Evolutionary conservation across 2,888 invertebrate genomes (phyloP).

Genomic region (Pammene aurita): DNA sequence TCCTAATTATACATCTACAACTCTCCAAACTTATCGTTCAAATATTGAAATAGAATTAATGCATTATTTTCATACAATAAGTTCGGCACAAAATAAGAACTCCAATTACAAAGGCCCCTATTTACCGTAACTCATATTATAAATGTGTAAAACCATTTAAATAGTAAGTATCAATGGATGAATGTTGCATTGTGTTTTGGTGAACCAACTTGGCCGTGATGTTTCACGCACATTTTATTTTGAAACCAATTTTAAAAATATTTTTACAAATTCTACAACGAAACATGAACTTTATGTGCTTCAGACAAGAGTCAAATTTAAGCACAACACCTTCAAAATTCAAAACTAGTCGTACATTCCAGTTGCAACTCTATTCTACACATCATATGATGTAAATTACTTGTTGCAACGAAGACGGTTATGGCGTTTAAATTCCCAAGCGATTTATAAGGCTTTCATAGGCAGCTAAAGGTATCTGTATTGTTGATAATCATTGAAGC

Average conservation of each 20-base stretch:
- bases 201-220: slow-evolving; percentile 82
- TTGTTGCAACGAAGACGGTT: neutral
- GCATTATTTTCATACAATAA: slow-evolving; percentile 81
- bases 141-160: slow-evolving; percentile 84
- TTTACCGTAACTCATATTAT: slow-evolving; percentile 81
- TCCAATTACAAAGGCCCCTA: slow-evolving; percentile 67
- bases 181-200: slow-evolving; percentile 79
- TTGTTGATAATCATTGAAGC: slow-evolving; percentile 84
- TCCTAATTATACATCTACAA: slow-evolving; percentile 48
- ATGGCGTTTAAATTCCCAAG: neutral
- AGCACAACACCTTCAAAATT: neutral
- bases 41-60: slow-evolving; percentile 79
- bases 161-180: slow-evolving; percentile 79
- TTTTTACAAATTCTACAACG: slow-evolving; percentile 28
- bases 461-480: slow-evolving; percentile 79
- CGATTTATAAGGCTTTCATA: slow-evolving; percentile 70
- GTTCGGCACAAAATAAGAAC: slow-evolving; percentile 73
- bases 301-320: neutral
- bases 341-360: neutral
- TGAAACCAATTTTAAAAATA: slow-evolving; percentile 59
- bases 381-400: neutral
- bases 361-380: neutral
- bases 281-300: slow-evolving; percentile 43
- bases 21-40: slow-evolving; percentile 62
- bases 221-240: slow-evolving; percentile 80